These are phyloP conservation scores for Melieria crassipennis DNA, from an alignment of 2,888 invertebrate genomes.

Conservation along the genomic window DNA sequence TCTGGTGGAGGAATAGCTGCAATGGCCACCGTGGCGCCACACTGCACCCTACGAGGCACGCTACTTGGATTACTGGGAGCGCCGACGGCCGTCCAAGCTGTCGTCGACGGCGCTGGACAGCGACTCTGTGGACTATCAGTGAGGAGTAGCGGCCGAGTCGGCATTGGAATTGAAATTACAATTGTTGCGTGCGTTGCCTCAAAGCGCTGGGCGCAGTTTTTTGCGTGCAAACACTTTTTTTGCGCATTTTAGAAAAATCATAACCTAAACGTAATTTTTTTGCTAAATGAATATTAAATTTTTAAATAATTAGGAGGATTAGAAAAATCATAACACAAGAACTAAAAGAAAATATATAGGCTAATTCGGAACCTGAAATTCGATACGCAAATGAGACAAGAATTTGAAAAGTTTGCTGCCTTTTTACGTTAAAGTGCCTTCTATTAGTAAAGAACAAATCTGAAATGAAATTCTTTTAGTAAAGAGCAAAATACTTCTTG, in stretches of 20 bases:
- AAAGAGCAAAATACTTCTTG: no score
- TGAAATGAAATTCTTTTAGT: no score
- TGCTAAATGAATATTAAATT: neutral
- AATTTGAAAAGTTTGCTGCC: no score
- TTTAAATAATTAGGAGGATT: neutral
- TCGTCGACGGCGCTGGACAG: conserved; percentile 63
- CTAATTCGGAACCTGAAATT: no score
- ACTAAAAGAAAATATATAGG: no score
- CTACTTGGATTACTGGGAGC: conserved; percentile 60
- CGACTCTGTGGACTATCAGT: conserved; percentile 62
- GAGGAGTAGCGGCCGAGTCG: conserved; percentile 8
- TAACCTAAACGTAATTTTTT: neutral
- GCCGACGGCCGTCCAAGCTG: conserved; percentile 59
- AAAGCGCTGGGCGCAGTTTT: neutral
- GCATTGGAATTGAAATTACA: neutral
- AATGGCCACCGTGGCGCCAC: conserved; percentile 66
- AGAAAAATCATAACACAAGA: no score
- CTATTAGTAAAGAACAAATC: no score
- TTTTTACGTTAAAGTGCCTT: no score
- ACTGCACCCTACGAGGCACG: conserved; percentile 51
- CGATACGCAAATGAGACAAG: no score
- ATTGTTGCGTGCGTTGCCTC: neutral
- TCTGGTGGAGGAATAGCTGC: conserved; percentile 71
- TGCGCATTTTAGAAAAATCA: neutral
- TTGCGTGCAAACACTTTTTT: conserved; percentile 3